Evolutionary conservation across 2,888 invertebrate genomes (phyloP).

Genomic region (Rotaria socialis): DNA sequence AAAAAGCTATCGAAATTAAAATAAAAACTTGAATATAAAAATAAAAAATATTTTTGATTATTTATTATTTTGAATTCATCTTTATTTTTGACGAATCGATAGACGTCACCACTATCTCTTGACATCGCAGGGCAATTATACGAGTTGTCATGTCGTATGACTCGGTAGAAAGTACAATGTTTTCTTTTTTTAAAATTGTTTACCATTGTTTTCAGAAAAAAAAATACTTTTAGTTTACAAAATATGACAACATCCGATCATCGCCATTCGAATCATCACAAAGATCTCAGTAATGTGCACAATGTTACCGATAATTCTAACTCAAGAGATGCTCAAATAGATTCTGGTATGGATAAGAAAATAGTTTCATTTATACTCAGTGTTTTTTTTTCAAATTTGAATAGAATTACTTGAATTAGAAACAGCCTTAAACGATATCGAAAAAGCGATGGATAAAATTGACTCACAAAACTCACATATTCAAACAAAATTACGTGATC

Average conservation of each 20-base stretch:
- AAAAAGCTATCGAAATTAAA: neutral
- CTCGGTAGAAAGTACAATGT: neutral
- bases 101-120: neutral
- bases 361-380: neutral
- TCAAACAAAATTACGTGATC: slow-evolving; percentile 44
- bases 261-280: neutral
- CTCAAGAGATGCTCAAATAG: neutral
- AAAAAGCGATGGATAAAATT: slow-evolving; percentile 44
- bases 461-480: slow-evolving; percentile 43
- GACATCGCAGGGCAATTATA: neutral
- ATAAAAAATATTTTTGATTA: neutral
- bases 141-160: neutral
- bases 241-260: neutral
- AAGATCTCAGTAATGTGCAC: neutral
- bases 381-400: neutral
- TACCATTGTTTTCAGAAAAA: no score
- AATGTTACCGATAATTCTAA: neutral
- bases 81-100: neutral
- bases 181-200: neutral
- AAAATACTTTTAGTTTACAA: no score
- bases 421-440: slow-evolving; percentile 44
- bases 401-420: slow-evolving; percentile 42
- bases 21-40: neutral
- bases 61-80: neutral
- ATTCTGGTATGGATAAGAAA: neutral